Conservation (phyloP, 2,888 invertebrate species). For the Eledona agricola region DNA sequence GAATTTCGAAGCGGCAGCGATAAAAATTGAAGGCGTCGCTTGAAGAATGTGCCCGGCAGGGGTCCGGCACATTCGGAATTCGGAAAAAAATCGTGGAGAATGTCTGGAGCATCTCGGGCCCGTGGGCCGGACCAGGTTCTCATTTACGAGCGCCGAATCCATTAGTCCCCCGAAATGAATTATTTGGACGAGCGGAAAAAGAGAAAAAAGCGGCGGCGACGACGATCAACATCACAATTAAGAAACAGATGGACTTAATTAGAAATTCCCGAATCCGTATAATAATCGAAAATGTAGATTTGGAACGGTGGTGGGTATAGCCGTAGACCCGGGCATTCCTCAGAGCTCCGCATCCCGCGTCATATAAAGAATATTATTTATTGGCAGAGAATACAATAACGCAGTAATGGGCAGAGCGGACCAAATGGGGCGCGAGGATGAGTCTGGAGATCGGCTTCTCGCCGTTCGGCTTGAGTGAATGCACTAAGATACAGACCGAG, state of each 20-base stretch:
- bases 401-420: conserved; percentile 58
- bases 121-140: conserved; percentile 16
- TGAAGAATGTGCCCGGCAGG: conserved; percentile 24
- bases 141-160: conserved; percentile 16
- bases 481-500: conserved; percentile 50
- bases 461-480: conserved; percentile 40
- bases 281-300: conserved; percentile 55
- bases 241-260: conserved; percentile 59
- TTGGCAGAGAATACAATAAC: conserved; percentile 62
- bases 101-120: conserved; percentile 5
- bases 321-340: conserved; percentile 46
- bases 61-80: conserved; percentile 16
- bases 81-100: conserved; percentile 8
- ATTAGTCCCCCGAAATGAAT: conserved; percentile 20
- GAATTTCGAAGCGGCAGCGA: conserved; percentile 15
- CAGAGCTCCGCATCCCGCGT: conserved; percentile 50
- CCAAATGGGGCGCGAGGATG: conserved; percentile 37
- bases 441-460: conserved; percentile 17
- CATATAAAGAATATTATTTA: conserved; percentile 63
- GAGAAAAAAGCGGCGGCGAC: conserved; percentile 20
- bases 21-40: conserved; percentile 27
- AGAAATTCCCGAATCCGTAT: conserved; percentile 54
- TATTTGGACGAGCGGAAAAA: conserved; percentile 8
- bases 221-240: conserved; percentile 51
- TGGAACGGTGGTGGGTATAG: conserved; percentile 44